phyloP scores from a whole-genome alignment of 1,140 invertebrate species.

The Potamilus streckersoni region DNA sequence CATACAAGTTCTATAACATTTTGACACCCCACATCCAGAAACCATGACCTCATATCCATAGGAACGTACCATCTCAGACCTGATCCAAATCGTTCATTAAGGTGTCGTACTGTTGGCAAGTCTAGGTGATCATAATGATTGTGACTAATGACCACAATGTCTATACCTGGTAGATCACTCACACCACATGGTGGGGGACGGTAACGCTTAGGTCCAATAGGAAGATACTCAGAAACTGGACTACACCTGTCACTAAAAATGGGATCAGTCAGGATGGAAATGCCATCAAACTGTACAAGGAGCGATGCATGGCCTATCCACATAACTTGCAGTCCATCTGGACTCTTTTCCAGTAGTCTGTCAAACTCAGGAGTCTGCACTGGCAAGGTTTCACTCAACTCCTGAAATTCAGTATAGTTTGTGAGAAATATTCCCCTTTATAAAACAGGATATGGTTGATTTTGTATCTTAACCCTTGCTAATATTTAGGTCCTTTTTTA shows the following conservation, averaged over 20 bases:
- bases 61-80: slow-evolving; percentile 68
- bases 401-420: slow-evolving; percentile 3
- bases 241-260: slow-evolving; percentile 57
- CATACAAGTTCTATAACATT: slow-evolving; percentile 67
- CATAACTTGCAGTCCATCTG: slow-evolving; percentile 30
- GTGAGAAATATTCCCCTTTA: too few species aligned
- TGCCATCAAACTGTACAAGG: slow-evolving; percentile 63
- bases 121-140: slow-evolving; percentile 72
- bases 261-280: slow-evolving; percentile 64
- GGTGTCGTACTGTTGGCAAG: slow-evolving; percentile 47
- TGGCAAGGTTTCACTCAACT: slow-evolving; percentile 27
- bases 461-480: too few species aligned
- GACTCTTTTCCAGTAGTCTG: slow-evolving; percentile 1
- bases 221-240: slow-evolving; percentile 9
- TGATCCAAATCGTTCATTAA: slow-evolving; percentile 60
- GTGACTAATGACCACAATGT: slow-evolving; percentile 70
- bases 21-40: slow-evolving; percentile 49
- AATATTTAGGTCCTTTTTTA: too few species aligned
- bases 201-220: slow-evolving; percentile 59
- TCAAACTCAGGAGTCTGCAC: slow-evolving; percentile 17
- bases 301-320: slow-evolving; percentile 68
- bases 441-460: too few species aligned
- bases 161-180: slow-evolving; percentile 64
- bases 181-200: slow-evolving; percentile 63
- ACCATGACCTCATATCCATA: slow-evolving; percentile 59